Evolutionary conservation across 23 tunicate genomes (phyloP).

Genomic region (Trididemnum clinides): DNA sequence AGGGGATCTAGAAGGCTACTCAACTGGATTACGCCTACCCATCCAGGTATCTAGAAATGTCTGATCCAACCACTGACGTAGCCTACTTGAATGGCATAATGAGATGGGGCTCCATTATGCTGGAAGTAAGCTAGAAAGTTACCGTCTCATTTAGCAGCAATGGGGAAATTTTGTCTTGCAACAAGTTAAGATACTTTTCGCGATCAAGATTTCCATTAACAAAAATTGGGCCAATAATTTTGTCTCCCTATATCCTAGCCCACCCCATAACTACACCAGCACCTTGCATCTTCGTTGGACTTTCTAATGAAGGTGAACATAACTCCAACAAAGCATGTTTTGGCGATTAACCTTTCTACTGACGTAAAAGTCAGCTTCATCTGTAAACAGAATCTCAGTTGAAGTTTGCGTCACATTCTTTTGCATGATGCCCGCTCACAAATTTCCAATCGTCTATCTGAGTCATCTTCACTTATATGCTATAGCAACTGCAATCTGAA

Average conservation of each 20-base stretch:
- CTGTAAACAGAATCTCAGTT: no score
- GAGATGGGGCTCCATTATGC: no score
- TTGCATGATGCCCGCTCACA: no score
- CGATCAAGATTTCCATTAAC: not conserved
- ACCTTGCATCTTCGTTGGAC: no score
- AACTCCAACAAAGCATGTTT: no score
- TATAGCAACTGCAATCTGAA: no score
- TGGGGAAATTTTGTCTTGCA: not conserved
- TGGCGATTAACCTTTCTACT: no score
- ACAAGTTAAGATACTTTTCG: not conserved
- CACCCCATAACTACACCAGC: not conserved
- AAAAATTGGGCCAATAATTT: not conserved
- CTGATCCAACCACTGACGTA: not conserved
- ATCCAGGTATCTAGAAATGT: not conserved
- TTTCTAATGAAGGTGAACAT: no score
- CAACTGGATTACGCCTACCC: not conserved
- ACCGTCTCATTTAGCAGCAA: not conserved
- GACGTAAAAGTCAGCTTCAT: no score
- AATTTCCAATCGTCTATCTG: no score
- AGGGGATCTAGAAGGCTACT: not conserved
- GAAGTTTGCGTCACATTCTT: no score
- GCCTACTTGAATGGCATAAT: not conserved
- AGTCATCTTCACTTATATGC: no score
- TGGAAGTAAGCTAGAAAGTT: not conserved
- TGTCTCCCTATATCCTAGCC: not conserved